Base-by-base conservation (phyloP, 2,888 invertebrate species). In the Phyllotreta striolata region DNA sequence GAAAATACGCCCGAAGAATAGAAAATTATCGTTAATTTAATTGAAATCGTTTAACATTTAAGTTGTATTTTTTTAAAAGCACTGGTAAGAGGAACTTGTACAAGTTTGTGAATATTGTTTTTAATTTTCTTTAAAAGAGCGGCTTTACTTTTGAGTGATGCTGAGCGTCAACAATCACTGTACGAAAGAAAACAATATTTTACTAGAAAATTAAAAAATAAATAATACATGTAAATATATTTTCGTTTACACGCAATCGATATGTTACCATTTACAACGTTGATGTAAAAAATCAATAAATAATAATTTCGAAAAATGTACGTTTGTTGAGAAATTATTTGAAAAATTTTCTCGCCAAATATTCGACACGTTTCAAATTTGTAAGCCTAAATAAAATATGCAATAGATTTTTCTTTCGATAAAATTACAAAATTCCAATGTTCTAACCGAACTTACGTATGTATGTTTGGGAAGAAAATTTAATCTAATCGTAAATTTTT, bases 151-250 rank as follows among this genome's bases (percentile, higher is more conserved):
- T 10, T 10, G 1, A 34, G 13, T 39, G 39, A 52, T 13, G 38
- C 52, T 38, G 39, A 52, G 52, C 52, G 38, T 52, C 52, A 39
- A 52, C 39, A 12, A 52, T 10, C 52, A 52, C 51, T 37, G 37
- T 35, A 51, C 13, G 14, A 38, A 9, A 12, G 39, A 38, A 52
- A 38, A 49, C 34, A 34, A 6, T 10, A 13, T 10, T 38, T 52
- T 52, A 52, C 37, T 52, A 38, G 34, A 52, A 12, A 39, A 39
- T 49, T 24, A 47, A 10, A 14, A 35, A 9, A 49, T 35, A n/a
- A 49, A 35, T 7, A 35, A 35, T 9, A 38, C 13, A 38, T 1
- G 12, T 52, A 49, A 49, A 52, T 52, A 52, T 52, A 52, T 52
- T 52, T 38, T 52, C 52, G 38, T 38, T 13, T 51, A 51, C 37